Conservation (phyloP, 2,113 vertebrate species). For the Eurystomus gularis region DNA sequence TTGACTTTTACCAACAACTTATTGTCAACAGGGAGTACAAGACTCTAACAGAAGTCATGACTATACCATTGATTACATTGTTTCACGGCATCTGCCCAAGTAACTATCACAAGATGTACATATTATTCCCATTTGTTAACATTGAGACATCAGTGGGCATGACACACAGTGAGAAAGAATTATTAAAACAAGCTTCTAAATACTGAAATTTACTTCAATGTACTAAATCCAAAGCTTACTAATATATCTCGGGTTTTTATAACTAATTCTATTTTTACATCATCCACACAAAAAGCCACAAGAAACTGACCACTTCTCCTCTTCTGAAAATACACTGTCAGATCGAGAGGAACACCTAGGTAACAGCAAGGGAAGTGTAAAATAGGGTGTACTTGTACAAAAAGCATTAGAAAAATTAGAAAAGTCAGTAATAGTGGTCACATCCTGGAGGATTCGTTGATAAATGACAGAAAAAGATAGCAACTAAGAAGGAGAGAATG, state of each 20-base stretch:
- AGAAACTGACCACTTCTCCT: not conserved
- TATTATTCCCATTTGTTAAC: not conserved
- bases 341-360: not conserved
- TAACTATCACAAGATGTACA: not conserved
- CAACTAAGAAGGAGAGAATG: not conserved
- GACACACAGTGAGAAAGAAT: not conserved
- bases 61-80: not conserved
- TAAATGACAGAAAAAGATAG: not conserved
- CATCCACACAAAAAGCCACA: not conserved
- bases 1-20: not conserved
- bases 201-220: not conserved
- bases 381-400: not conserved
- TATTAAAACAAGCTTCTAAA: not conserved
- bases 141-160: not conserved
- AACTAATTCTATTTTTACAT: not conserved
- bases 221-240: not conserved
- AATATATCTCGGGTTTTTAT: not conserved
- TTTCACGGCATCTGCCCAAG: not conserved
- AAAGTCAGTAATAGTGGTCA: not conserved
- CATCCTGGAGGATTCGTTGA: not conserved
- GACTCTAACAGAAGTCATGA: not conserved
- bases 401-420: not conserved
- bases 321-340: not conserved
- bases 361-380: not conserved
- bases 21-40: not conserved